phyloP scores from a whole-genome alignment of 2,888 invertebrate species.

The Zaprionus lineosus region DNA sequence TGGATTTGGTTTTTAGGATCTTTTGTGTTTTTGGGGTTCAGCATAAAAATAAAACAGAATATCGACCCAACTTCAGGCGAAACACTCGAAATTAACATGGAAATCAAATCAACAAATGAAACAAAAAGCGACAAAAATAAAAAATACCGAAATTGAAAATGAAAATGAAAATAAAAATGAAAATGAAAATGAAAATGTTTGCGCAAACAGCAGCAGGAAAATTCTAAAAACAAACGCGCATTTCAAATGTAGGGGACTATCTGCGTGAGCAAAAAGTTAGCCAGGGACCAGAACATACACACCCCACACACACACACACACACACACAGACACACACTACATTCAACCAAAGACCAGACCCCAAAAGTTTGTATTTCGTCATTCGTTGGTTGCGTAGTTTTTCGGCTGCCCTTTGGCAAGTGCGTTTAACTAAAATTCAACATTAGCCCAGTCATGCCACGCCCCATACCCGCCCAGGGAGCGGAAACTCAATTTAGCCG shows the following conservation, averaged over 20 bases:
- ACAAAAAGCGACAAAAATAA: conserved; percentile 13
- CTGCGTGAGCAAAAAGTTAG: conserved; percentile 13
- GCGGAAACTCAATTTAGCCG: background rate
- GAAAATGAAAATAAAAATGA: too few species aligned
- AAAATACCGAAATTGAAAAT: conserved; percentile 10
- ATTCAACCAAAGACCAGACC: background rate
- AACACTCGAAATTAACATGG: conserved; percentile 63
- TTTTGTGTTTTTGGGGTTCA: conserved; percentile 14
- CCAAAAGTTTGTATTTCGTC: conserved; percentile 23
- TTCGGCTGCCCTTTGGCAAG: background rate
- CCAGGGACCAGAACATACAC: conserved; percentile 13
- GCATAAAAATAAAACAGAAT: conserved; percentile 14
- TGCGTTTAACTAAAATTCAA: conserved; percentile 23
- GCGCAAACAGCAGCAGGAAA: conserved; percentile 28
- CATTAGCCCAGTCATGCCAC: background rate
- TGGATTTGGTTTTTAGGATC: conserved; percentile 26
- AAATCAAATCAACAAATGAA: conserved; percentile 67
- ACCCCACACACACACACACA: background rate
- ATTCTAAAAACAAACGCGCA: conserved; percentile 8
- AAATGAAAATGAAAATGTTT: conserved; percentile 61
- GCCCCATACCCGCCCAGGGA: background rate
- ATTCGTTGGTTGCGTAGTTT: conserved; percentile 15
- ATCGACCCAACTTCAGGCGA: conserved; percentile 56
- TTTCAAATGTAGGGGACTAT: background rate
- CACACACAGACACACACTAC: background rate